A percentile compares a stretch with the other conserved stretches of the same genome.
These are phyloP conservation scores for Tuberolachnus salignus DNA, from an alignment of 2,888 invertebrate species.

Conservation along the genomic window DNA sequence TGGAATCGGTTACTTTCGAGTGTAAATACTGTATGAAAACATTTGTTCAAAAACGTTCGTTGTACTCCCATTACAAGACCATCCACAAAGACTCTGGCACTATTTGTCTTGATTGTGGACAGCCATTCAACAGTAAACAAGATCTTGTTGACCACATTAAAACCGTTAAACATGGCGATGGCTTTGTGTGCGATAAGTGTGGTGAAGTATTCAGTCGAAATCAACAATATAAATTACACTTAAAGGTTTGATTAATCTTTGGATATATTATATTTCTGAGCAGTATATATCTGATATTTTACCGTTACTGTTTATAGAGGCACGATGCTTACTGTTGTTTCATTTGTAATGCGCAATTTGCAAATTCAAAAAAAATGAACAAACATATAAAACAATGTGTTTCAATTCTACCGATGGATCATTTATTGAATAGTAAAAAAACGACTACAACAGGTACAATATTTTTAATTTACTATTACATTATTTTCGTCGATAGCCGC, in stretches of 20 bases:
- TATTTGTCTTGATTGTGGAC: constrained; percentile 41
- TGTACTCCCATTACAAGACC: constrained; percentile 39
- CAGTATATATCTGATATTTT: neutral
- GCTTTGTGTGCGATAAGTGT: constrained; percentile 41
- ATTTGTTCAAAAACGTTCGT: constrained; percentile 48
- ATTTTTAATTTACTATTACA: neutral
- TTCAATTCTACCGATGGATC: neutral
- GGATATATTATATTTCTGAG: no score
- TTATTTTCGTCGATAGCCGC: neutral
- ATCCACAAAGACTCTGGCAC: constrained; percentile 22
- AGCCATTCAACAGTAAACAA: constrained; percentile 11
- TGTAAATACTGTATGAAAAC: constrained; percentile 46
- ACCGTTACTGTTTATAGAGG: constrained; percentile 11
- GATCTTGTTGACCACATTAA: constrained; percentile 21
- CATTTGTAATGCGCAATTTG: constrained; percentile 37
- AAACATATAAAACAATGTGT: constrained; percentile 39
- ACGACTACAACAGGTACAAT: constrained; percentile 4
- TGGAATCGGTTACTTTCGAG: neutral
- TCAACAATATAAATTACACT: constrained; percentile 48
- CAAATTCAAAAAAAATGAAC: constrained; percentile 46
- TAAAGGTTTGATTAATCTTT: constrained; percentile 12
- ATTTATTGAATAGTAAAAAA: constrained; percentile 22
- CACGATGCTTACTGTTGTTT: constrained; percentile 45
- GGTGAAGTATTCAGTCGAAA: constrained; percentile 38
- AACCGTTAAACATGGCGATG: constrained; percentile 20